These are phyloP conservation scores for Sinodicranocentrus sp. DNA, from an alignment of 2,888 invertebrate species.

Conservation along the genomic window DNA sequence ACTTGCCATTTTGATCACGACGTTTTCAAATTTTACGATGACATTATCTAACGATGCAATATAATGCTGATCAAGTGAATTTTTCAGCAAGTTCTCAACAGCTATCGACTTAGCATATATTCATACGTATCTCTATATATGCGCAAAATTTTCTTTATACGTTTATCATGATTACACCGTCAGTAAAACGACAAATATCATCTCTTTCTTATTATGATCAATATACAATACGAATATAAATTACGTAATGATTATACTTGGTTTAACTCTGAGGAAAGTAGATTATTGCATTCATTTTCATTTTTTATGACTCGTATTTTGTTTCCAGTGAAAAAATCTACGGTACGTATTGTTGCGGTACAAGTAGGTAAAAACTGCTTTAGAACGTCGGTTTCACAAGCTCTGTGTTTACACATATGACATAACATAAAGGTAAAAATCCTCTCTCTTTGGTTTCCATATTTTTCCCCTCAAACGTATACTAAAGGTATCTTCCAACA, in stretches of 20 bases:
- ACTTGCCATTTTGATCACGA: conserved; percentile 11
- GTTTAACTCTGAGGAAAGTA: conserved; percentile 42
- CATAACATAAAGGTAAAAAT: conserved; percentile 3
- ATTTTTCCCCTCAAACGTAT: neutral
- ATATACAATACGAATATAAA: conserved; percentile 26
- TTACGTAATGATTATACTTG: conserved; percentile 19
- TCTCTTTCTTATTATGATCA: conserved; percentile 5
- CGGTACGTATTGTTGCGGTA: conserved; percentile 57
- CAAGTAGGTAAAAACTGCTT: conserved; percentile 38
- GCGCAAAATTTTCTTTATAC: no score
- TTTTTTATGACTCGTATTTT: conserved; percentile 46
- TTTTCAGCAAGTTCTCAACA: no score
- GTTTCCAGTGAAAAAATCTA: conserved; percentile 34
- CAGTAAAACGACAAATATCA: neutral
- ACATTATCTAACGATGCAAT: no score
- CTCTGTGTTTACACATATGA: conserved; percentile 48
- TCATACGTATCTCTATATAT: no score
- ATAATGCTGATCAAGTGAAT: no score
- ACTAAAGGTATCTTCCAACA: no score
- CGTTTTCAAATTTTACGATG: no score
- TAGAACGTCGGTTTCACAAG: conserved; percentile 46
- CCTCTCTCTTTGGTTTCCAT: neutral
- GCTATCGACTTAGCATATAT: no score
- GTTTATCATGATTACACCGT: neutral
- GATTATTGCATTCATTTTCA: conserved; percentile 59